A percentile compares a stretch with the other conserved stretches of the same genome.
phyloP scores from a whole-genome alignment of 1,140 invertebrate genomes.

The Capitella teleta region DNA sequence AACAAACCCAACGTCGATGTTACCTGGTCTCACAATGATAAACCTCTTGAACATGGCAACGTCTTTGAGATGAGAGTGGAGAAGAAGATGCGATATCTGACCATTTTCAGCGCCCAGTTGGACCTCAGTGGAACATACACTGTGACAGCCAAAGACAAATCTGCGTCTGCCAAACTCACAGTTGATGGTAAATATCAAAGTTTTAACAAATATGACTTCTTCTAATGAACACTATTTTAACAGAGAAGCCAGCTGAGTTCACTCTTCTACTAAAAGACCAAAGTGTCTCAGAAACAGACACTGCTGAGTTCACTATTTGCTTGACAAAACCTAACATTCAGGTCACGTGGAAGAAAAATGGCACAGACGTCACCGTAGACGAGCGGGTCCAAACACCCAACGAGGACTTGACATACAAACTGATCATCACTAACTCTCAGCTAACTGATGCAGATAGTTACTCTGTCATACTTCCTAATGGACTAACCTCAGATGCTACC shows the following conservation, averaged over 20 bases:
- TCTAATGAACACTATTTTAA: background rate
- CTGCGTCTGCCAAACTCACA: conserved; percentile 20
- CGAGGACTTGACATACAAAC: conserved; percentile 6
- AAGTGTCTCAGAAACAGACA: conserved; percentile 26
- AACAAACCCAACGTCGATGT: background rate
- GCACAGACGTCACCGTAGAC: conserved; percentile 21
- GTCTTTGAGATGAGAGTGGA: conserved; percentile 13
- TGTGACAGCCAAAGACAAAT: conserved; percentile 27
- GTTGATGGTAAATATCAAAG: conserved; percentile 21
- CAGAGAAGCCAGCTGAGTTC: conserved; percentile 32
- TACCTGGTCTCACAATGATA: background rate
- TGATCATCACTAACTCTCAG: conserved; percentile 6
- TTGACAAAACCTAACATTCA: conserved; percentile 32
- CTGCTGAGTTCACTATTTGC: conserved; percentile 19
- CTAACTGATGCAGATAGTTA: conserved; percentile 7
- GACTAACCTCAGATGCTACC: background rate
- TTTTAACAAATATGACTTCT: background rate
- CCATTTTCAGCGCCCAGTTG: conserved; percentile 26
- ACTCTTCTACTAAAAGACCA: conserved; percentile 24
- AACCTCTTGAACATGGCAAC: background rate
- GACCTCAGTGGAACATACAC: conserved; percentile 29
- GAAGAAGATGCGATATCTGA: conserved; percentile 23
- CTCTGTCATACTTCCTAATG: conserved; percentile 6
- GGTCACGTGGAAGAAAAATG: conserved; percentile 41
- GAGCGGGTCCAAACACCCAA: conserved; percentile 3